phyloP scores from a whole-genome alignment of 1,140 invertebrate genomes.

The Luehdorfia chinensis region DNA sequence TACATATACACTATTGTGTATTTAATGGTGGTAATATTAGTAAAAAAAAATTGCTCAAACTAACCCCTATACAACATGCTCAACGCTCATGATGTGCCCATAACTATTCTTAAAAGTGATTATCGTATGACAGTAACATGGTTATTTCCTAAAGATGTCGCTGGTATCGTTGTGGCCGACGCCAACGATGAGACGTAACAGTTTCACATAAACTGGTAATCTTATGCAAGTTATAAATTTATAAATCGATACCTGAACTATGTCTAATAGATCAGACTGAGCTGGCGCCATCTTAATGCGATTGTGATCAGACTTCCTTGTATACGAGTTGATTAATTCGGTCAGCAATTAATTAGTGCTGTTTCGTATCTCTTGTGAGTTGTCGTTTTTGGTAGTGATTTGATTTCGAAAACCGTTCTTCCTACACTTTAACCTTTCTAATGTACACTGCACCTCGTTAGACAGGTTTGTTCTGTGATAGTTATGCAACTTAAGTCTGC shows the following conservation, averaged over 20 bases:
- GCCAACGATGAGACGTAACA: no score
- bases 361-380: background rate
- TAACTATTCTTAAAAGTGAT: no score
- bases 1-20: no score
- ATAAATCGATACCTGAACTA: background rate
- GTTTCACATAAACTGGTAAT: no score
- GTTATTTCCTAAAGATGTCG: no score
- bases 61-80: no score
- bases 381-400: background rate
- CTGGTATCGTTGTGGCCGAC: no score
- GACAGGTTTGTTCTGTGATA: background rate
- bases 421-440: constrained; percentile 13
- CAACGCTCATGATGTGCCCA: no score
- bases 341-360: background rate
- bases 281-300: background rate
- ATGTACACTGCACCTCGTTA: constrained; percentile 4
- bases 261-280: background rate
- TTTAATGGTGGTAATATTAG: no score
- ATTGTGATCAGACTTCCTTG: background rate
- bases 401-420: constrained; percentile 10
- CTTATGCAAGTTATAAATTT: no score
- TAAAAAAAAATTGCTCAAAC: no score
- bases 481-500: constrained; percentile 2
- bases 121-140: no score
- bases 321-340: background rate